These are phyloP conservation scores for Lasioglossum calceatum DNA, from an alignment of 2,888 invertebrate species.

Conservation along the genomic window DNA sequence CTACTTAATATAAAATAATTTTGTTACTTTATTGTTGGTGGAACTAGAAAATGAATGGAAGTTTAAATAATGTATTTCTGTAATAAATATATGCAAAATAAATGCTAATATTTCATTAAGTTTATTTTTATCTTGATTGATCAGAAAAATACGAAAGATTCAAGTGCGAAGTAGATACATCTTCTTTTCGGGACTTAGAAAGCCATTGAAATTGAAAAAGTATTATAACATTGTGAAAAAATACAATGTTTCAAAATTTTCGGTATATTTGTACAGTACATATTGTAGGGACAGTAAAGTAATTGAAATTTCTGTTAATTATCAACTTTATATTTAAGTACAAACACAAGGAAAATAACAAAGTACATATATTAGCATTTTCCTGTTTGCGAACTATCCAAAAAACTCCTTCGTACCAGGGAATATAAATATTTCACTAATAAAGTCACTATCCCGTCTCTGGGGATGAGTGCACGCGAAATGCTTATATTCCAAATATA, in stretches of 20 bases:
- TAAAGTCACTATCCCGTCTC: slow-evolving; percentile 82
- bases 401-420: slow-evolving; percentile 51
- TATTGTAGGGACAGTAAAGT: slow-evolving; percentile 14
- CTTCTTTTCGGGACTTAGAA: not conserved
- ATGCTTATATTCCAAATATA: slow-evolving; percentile 78
- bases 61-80: slow-evolving; percentile 12
- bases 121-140: slow-evolving; percentile 61
- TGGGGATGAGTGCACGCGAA: slow-evolving; percentile 82
- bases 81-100: slow-evolving; percentile 29
- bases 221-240: slow-evolving; percentile 46
- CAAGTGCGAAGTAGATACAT: slow-evolving; percentile 4
- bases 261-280: not conserved
- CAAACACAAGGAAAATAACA: slow-evolving; percentile 19
- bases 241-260: slow-evolving; percentile 31
- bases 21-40: not conserved
- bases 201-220: not conserved
- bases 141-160: slow-evolving; percentile 39
- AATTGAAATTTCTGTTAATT: slow-evolving; percentile 24
- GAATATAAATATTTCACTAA: slow-evolving; percentile 81
- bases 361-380: slow-evolving; percentile 26
- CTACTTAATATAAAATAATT: not conserved
- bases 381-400: slow-evolving; percentile 20
- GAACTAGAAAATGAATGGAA: not conserved
- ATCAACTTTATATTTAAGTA: slow-evolving; percentile 21
- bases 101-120: slow-evolving; percentile 60